Evolutionary conservation across 2,888 invertebrate genomes (phyloP), one percentile per base, ranked within the genome.

Genomic region (Drosophila neotestacea): DNA sequence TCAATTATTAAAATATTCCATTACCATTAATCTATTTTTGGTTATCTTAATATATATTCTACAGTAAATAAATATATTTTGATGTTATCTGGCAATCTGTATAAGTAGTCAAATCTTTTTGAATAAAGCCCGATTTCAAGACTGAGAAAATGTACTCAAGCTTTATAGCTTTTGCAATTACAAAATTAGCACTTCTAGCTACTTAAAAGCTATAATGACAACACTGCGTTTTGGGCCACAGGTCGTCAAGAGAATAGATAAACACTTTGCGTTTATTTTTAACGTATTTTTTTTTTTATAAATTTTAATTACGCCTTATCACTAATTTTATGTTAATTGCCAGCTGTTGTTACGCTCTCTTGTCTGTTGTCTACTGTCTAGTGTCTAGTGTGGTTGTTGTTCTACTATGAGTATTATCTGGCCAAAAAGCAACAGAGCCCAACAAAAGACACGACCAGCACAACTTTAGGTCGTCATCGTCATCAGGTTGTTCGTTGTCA

Each of bases 311-410:
- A 82, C 68, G 68, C 13, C 79, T 90, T 90, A 90, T 90, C 90
- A 88, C 80, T 82, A 85, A 85, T 90, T 89, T 85, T 90, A 90
- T 90, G 90, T 81, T 90, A 90, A 90, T 90, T 89, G 86, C 77
- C 80, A 87, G 75, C 81, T 88, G 85, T 73, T 86, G 77, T 70
- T 68, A 38, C 61, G 27, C 52, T 70, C 59, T 34, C 44, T 60
- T 63, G 47, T 54, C 46, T 11, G 36, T 11, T 44, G 27, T 27
- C 81, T 88, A 79, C 67, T 84, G 77, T 69, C 42, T 64, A 39
- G 10, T 44, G 41, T 22, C 2, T 39, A n/a, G 11, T 44, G 47
- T 55, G 60, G 77, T 60, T 61, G 13, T 47, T 22, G 46, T 62
- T 22, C 44, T 36, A 13, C 44, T 46, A 44, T 36, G 27, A n/a